Evolutionary conservation across 2,888 invertebrate species (phyloP).

Genomic region (Fragum fragum): DNA sequence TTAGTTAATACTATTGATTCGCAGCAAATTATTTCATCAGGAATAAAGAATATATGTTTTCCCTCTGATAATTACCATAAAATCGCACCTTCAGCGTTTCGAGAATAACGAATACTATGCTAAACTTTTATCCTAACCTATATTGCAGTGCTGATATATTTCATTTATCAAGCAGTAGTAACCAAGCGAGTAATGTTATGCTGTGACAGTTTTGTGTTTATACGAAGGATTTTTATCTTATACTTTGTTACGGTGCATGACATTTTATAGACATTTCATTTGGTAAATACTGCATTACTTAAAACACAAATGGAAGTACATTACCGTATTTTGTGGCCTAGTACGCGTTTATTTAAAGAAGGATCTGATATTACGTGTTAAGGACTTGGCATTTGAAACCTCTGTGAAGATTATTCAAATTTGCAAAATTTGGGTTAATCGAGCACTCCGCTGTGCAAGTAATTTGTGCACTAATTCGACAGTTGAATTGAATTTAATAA

Average conservation of each 20-base stretch:
- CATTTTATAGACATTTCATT: neutral
- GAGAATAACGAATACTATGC: too few relatives aligned
- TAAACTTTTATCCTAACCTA: neutral
- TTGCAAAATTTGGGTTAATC: conserved; percentile 5
- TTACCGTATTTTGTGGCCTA: too few relatives aligned
- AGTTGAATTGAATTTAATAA: conserved; percentile 9
- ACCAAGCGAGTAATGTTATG: neutral
- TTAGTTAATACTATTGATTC: too few relatives aligned
- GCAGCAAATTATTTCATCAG: too few relatives aligned
- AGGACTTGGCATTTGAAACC: neutral
- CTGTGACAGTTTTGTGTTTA: neutral
- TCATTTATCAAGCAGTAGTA: neutral
- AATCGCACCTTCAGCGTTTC: too few relatives aligned
- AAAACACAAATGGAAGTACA: too few relatives aligned
- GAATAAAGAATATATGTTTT: too few relatives aligned
- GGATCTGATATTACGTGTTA: too few relatives aligned
- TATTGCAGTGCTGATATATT: neutral
- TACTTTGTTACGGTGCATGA: conserved; percentile 1
- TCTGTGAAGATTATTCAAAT: neutral
- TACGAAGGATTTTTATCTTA: neutral
- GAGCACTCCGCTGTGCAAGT: neutral
- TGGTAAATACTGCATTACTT: neutral
- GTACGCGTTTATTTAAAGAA: too few relatives aligned
- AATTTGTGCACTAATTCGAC: neutral
- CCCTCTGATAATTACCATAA: too few relatives aligned